Conservation (phyloP, 2,113 vertebrate genomes). For the Trochalopteron elliotii region DNA sequence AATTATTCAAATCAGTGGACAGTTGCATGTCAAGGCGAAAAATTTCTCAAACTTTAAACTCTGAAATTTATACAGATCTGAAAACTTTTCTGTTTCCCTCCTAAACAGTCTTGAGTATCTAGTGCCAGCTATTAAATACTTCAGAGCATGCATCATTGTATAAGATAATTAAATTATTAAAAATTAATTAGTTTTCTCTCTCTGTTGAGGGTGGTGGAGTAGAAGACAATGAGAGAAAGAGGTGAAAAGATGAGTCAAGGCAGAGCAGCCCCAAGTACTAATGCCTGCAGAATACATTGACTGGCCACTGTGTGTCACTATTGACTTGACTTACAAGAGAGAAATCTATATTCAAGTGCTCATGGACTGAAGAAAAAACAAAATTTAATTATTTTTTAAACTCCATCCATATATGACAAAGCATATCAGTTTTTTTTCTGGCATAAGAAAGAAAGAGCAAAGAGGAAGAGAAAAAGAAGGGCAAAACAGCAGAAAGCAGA, state of each 20-base stretch:
- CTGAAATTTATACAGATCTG: background rate
- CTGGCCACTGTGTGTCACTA: conserved; percentile 28
- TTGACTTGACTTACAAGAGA: background rate
- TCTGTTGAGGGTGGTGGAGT: background rate
- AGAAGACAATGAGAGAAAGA: background rate
- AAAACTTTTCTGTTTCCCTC: background rate
- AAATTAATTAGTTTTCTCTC: background rate
- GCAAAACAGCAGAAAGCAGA: background rate
- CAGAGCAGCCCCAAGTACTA: background rate
- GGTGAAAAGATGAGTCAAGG: background rate
- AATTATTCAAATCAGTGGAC: background rate
- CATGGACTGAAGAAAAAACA: background rate
- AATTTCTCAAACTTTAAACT: background rate
- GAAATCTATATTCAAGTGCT: background rate
- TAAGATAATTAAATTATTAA: background rate
- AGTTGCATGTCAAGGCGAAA: background rate
- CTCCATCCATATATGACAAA: background rate
- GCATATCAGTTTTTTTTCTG: background rate
- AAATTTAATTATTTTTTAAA: background rate
- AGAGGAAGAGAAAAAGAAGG: background rate
- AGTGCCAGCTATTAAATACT: background rate
- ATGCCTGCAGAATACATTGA: background rate
- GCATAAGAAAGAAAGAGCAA: background rate
- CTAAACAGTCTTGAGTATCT: background rate
- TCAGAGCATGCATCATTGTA: background rate